Evolutionary conservation across 2,888 invertebrate species (phyloP), one percentile per base, ranked within the genome.

Genomic region (Laspeyria flexula): DNA sequence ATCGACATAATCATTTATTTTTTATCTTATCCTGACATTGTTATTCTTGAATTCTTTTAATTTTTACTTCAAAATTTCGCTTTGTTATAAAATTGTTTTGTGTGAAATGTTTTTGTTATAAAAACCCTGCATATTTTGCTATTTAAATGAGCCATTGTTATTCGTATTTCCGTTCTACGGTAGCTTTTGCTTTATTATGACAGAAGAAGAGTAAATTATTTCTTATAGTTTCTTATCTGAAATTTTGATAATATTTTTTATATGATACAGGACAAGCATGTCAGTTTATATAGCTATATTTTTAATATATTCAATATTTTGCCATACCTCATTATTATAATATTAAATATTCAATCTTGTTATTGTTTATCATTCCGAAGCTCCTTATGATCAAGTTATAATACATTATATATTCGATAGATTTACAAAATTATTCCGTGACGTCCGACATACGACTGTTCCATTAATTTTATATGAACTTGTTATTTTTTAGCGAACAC

Each of bases 351-450:
- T 60, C 31, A 44, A 47, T 60, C 63, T 41, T 73, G 64, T 74
- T 75, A 71, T 79, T 78, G 73, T 79, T 77, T 72, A 63, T 69
- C 56, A 64, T 50, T 29, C 30, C 41, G 44, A 61, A 65, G 59
- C 56, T 60, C 55, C 64, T 55, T 54, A 55, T 61, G 39, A 49
- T 43, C 33, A 34, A 49, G 42, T 62, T 55, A 55, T 31, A 15
- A 44, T 41, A 49, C 37, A 47, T 67, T 70, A 59, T 52, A 55
- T 58, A 71, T 71, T 67, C 53, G 47, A 49, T 45, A 59, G 41
- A 48, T 48, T 37, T 51, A 48, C 62, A 56, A 75, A 75, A 80
- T 68, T 75, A 78, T 83, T 81, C 82, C 66, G 70, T 81, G 79
- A 82, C 79, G 81, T 77, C 57, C 41, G 42, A 45, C 40, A 57